Evolutionary conservation across 2,113 vertebrate species (phyloP).

Genomic region (Chloropsis hardwickii): DNA sequence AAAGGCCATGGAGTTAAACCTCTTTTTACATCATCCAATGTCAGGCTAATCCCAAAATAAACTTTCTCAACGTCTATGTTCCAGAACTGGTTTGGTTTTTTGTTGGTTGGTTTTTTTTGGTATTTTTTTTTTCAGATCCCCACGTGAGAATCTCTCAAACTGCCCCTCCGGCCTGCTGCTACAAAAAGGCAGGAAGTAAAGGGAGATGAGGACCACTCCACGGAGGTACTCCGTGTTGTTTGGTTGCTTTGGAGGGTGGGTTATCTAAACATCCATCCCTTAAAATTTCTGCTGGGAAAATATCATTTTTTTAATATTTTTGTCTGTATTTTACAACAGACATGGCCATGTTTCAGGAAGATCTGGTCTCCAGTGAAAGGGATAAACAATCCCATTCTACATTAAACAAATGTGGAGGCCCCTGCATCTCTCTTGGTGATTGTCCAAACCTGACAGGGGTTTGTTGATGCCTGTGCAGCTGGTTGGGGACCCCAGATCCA

Average conservation of each 20-base stretch:
- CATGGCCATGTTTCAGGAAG: not conserved
- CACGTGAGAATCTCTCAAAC: not conserved
- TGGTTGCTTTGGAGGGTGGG: not conserved
- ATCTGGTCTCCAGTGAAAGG: not conserved
- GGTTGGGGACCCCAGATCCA: not conserved
- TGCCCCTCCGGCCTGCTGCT: not conserved
- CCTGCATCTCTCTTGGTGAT: not conserved
- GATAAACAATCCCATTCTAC: not conserved
- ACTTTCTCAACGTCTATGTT: not conserved
- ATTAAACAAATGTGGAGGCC: not conserved
- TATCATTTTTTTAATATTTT: fast-evolving
- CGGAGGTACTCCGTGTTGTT: fast-evolving
- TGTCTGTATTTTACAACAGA: not conserved
- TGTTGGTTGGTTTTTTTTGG: too few relatives aligned
- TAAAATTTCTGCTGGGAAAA: not conserved
- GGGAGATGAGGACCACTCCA: not conserved
- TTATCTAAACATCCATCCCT: not conserved
- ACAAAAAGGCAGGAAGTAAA: not conserved
- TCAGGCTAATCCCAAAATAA: conserved; percentile 22
- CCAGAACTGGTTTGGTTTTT: not conserved
- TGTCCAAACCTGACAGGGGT: not conserved
- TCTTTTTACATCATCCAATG: not conserved
- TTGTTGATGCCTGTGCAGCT: not conserved
- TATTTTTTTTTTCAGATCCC: not conserved
- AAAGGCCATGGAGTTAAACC: not conserved